Evolutionary conservation across 2,797 vertebrate species (phyloP), one percentile per base, ranked within the genome.

Genomic region (Ataeniobius toweri): DNA sequence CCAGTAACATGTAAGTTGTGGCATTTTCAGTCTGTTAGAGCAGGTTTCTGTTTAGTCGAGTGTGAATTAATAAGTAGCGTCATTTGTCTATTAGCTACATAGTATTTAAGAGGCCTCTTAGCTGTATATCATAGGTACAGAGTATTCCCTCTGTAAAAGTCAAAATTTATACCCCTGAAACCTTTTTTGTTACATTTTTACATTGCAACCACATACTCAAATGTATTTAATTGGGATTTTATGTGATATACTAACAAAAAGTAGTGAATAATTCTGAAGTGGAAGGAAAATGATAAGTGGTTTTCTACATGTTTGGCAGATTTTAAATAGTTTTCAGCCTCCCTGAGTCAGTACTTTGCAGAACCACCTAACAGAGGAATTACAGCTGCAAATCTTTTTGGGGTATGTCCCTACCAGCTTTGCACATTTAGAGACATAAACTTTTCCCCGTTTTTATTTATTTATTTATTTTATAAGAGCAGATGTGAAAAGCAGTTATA

Each of bases 1-100:
- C 82, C 50, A 70, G 85, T 39, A 81, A 91, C 70, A 53, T 90
- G 93, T 93, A 91, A 93, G 94, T 94, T 39, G 9, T 36, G 48
- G 78, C 28, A 1, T 39, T 61, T n/a, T 5, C 74, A 18, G 6
- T 73, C 65, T 73, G 12, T 41, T 82, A 82, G 65, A 70, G 44
- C 78, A 76, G 76, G 63, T 84, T 79, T 83, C 36, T 48, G 20
- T 56, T 44, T 58, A 77, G 78, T 68, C 48, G 36, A 80, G 84
- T 78, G 63, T 75, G 61, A 79, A 72, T 76, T 58, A n/a, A 48
- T 74, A 65, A 88, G 79, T 78, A 69, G 78, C 51, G 51, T 61
- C 9, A 0, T 73, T 65, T 82, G 53, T 84, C 59, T 78, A 44
- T 51, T 75, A 75, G 76, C 68, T 80, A n/a, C 58, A 82, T 81